Evolutionary conservation across 2,797 vertebrate species (phyloP), one percentile per base, ranked within the genome.

Genomic region (Manis crassicaudata): DNA sequence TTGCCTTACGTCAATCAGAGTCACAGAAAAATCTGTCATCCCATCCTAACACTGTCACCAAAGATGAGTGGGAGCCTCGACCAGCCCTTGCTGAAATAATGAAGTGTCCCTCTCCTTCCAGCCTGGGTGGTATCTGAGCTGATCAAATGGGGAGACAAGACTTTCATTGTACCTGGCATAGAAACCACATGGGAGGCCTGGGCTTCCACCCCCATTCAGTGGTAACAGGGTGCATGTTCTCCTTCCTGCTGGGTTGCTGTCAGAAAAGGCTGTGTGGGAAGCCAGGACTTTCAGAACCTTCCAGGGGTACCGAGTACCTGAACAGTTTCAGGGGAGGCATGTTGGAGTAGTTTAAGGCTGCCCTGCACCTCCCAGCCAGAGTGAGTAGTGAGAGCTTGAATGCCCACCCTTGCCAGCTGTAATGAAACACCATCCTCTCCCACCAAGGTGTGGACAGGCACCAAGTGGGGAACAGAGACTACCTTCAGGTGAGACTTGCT

Each of bases 381-480:
- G n/a, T 27, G 1, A 32, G 35, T 21, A 21, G 20, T 37, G 29
- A 46, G 18, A 62, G 3, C 16, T 25, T 52, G 32, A 67, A 35
- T 18, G 81, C 18, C 27, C 2, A 5, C 3, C 3, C 6, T 58
- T 70, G 6, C 2, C 37, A 21, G 4, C 27, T 65, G 2, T 7
- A 37, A 50, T 20, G 54, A 70, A 18, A 27, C 0, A 5, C 11
- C 40, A 46, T 35, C 43, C 25, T 77, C 20, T 43, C 52, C 32
- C 17, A 52, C 5, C 52, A 43, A 32, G 2, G 5, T 29, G n/a
- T 62, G 8, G 8, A 29, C 12, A 37, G 68, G 60, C 27, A 32
- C 7, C 43, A 70, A 23, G 35, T 32, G 5, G 56, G 32, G 13
- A 63, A 63, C 35, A 58, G 3, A 80, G 14, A 46, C 8, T 68